Evolutionary conservation across 2,888 invertebrate species (phyloP), one percentile per base, ranked within the genome.

Genomic region (Vanessa cardui): DNA sequence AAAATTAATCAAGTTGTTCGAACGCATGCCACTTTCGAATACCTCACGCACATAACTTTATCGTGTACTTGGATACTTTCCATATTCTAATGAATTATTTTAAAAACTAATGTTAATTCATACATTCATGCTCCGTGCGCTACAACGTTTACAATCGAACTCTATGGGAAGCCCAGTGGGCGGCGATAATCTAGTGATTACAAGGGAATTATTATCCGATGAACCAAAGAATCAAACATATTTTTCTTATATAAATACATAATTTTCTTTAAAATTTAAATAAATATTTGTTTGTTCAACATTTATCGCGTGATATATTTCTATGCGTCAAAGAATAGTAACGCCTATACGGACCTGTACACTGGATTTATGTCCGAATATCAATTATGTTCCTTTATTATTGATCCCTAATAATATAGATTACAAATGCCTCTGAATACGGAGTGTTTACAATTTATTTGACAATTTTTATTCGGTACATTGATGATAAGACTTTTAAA

Each of bases 101-200:
- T 26, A 39, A 39, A 67, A 66, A 62, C 60, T 62, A 64, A 66
- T 67, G 26, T 61, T 45, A 12, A 54, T 56, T 66, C 54, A 59
- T 66, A 60, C 54, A 15, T 46, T 50, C 52, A 59, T 61, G 64
- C 44, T 54, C 44, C 26, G 21, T 64, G 50, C 58, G 66, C 52
- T 59, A 62, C 31, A 54, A 44, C 60, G 63, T 61, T 71, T 61
- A 72, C 63, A 69, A 72, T 65, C 52, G 31, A 56, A 59, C 54
- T 68, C 63, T 49, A 72, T 70, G 77, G 75, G 75, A 76, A 80
- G 77, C 78, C 80, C 76, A 76, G 89, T 88, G 86, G 90, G 88
- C 87, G 87, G 79, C 75, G 76, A 70, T 88, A 87, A 90, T 88
- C 89, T 84, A 78, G 78, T 82, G 88, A 90, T 90, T 90, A 90